phyloP scores from a whole-genome alignment of 1,140 invertebrate species.

The Trialeurodes vaporariorum region DNA sequence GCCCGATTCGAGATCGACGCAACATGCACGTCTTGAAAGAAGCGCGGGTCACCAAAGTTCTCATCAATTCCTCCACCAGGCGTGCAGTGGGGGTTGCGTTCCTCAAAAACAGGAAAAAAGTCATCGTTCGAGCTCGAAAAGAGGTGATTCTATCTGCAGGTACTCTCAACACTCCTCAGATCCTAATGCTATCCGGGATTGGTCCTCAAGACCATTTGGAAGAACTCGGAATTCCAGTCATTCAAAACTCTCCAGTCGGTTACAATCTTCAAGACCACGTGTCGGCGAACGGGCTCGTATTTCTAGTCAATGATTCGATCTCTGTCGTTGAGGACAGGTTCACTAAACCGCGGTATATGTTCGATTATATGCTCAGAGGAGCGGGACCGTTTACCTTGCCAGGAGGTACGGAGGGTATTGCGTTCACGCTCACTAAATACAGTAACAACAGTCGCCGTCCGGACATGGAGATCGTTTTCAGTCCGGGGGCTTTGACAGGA shows the following conservation, averaged over 20 bases:
- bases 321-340: slow-evolving; percentile 43
- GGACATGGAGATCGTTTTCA: slow-evolving; percentile 67
- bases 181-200: slow-evolving; percentile 62
- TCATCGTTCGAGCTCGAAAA: slow-evolving; percentile 40
- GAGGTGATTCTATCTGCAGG: slow-evolving; percentile 58
- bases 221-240: slow-evolving; percentile 48
- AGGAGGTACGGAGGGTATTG: slow-evolving; percentile 35
- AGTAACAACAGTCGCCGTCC: slow-evolving; percentile 37
- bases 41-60: slow-evolving; percentile 50
- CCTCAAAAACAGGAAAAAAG: slow-evolving; percentile 37
- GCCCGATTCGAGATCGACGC: slow-evolving; percentile 39
- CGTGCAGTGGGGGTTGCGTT: slow-evolving; percentile 53
- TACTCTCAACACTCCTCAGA: slow-evolving; percentile 50
- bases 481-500: slow-evolving; percentile 55
- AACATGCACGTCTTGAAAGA: slow-evolving; percentile 60
- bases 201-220: slow-evolving; percentile 55
- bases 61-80: slow-evolving; percentile 46
- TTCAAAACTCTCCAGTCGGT: slow-evolving; percentile 42
- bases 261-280: slow-evolving; percentile 49
- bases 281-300: slow-evolving; percentile 43
- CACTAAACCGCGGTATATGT: slow-evolving; percentile 51
- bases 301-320: slow-evolving; percentile 38
- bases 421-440: slow-evolving; percentile 37
- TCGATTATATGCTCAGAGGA: slow-evolving; percentile 29
- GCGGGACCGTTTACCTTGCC: slow-evolving; percentile 32